Conservation (phyloP, 30 jellyfish, hydroid and myxozoan genomes). For the Aurelia sp. region DNA sequence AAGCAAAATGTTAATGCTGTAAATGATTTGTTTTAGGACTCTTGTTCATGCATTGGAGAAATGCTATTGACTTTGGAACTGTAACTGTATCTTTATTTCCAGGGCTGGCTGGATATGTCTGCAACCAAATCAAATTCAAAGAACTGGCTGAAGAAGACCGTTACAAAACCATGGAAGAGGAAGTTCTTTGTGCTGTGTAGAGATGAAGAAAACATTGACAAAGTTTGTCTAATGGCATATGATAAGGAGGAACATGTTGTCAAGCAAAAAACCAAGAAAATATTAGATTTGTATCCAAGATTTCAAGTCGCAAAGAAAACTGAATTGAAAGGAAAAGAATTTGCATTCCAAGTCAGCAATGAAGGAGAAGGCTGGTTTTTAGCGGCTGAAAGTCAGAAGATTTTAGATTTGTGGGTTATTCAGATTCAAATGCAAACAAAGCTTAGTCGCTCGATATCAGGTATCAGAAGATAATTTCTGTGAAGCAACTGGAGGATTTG, state of each 20-base stretch:
- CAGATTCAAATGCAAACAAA: slow-evolving; percentile 96
- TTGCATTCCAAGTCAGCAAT: slow-evolving; percentile 83
- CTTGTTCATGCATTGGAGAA: too few species aligned
- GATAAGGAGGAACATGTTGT: slow-evolving; percentile 80
- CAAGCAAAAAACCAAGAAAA: slow-evolving; percentile 55
- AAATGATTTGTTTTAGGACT: too few species aligned
- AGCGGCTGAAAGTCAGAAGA: slow-evolving; percentile 68
- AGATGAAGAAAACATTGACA: slow-evolving; percentile 54
- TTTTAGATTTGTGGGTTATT: slow-evolving; percentile 85
- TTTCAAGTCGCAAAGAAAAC: slow-evolving; percentile 72
- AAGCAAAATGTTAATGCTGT: too few species aligned
- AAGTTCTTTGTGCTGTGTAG: slow-evolving; percentile 68
- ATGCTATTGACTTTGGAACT: background rate
- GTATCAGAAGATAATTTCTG: background rate
- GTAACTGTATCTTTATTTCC: background rate
- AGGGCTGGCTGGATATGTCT: slow-evolving; percentile 92
- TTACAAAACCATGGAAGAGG: slow-evolving; percentile 82
- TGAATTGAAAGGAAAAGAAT: slow-evolving; percentile 74
- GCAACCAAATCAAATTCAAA: slow-evolving; percentile 51
- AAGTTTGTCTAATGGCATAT: slow-evolving; percentile 48
- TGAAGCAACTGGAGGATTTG: too few species aligned
- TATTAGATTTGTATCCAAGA: slow-evolving; percentile 67
- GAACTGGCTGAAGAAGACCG: slow-evolving; percentile 69
- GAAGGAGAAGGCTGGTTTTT: slow-evolving; percentile 83
- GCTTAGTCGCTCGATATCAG: slow-evolving; percentile 87